Evolutionary conservation across 2,113 vertebrate genomes (phyloP), one percentile per base, ranked within the genome.

Genomic region (Ancistrus triradiatus): DNA sequence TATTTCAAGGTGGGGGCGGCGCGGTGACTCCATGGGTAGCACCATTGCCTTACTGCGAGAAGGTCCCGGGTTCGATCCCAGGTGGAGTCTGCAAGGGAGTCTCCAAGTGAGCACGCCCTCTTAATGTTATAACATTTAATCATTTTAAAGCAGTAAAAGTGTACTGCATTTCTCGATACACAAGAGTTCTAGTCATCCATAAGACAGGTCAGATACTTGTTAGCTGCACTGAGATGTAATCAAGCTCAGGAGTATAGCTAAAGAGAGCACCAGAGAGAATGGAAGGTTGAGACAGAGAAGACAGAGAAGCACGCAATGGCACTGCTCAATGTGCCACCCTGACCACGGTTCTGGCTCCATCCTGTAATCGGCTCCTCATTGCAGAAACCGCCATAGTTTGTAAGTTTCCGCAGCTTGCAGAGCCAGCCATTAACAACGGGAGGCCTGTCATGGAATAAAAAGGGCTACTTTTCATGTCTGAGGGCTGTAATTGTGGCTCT

Each of bases 401-500:
- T 84, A 87, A 84, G 81, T 85, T 87, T 88, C 85, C 74, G 70
- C 82, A 76, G 83, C 80, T 69, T 71, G 47, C 70, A 77, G 80
- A 81, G 73, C 74, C 71, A 10, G 74, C 78, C 80, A 83, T 85
- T 85, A 87, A 81, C 80, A 81, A 74, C 81, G 72, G 80, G 81
- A 81, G 79, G 78, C 61, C 83, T 85, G 83, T 86, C 83, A 83
- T 47, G 27, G 67, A 82, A 82, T 84, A 86, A 82, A 83, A 85
- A 87, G 83, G 77, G 82, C 82, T 81, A 85, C 84, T 87, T 83
- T 84, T 86, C 86, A 83, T 87, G 87, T 88, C 84, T 75, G 82
- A 84, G 85, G 81, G 75, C 79, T 80, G 83, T 84, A 85, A 85
- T 85, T 85, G 82, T 83, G 86, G 82, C 74, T 87, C 76, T 87